These are phyloP conservation scores for Zalophus californianus DNA, from an alignment of 2,797 vertebrate genomes.

Conservation along the genomic window DNA sequence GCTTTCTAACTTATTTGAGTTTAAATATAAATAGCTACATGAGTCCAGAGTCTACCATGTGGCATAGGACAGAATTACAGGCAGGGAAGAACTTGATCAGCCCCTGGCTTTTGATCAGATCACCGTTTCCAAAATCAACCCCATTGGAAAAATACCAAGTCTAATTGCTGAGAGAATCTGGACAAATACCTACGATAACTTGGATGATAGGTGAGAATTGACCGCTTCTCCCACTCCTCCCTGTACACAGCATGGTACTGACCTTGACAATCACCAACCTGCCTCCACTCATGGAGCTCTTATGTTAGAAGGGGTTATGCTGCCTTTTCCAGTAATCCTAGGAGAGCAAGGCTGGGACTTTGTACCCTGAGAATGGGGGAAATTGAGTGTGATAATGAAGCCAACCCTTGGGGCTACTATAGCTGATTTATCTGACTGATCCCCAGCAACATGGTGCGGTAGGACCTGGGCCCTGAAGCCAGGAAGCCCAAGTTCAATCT, in stretches of 20 bases:
- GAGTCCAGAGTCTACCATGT: background rate
- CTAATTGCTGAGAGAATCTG: background rate
- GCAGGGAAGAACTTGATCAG: background rate
- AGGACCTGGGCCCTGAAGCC: background rate
- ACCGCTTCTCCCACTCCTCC: background rate
- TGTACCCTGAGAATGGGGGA: background rate
- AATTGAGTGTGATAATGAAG: background rate
- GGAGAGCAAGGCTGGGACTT: background rate
- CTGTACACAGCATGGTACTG: background rate
- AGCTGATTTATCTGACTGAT: background rate
- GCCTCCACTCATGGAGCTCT: background rate
- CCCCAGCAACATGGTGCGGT: background rate
- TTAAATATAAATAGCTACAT: background rate
- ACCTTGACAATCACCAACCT: background rate
- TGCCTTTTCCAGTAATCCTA: background rate
- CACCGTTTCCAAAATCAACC: background rate
- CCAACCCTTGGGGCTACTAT: background rate
- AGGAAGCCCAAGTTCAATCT: background rate
- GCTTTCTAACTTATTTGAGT: constrained; percentile 5
- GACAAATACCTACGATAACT: background rate
- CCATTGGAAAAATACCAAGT: background rate
- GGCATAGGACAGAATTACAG: background rate
- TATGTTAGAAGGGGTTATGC: background rate
- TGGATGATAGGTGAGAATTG: background rate
- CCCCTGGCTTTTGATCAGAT: background rate